phyloP scores from a whole-genome alignment of 2,113 vertebrate genomes.

The Chelonoidis abingdonii region DNA sequence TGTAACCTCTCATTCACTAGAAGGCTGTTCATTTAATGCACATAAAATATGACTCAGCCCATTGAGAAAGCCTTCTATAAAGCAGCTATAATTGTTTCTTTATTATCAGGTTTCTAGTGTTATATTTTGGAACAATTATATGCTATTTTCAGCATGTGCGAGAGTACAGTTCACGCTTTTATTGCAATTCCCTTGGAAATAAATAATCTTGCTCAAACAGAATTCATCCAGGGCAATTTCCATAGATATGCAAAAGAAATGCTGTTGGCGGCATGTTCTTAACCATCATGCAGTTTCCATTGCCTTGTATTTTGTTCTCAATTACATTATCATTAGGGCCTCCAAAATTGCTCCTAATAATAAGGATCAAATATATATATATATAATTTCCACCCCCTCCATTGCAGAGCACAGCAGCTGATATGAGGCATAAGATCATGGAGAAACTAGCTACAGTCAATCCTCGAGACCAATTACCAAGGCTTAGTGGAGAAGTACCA shows the following conservation, averaged over 20 bases:
- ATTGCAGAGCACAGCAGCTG: too few relatives aligned
- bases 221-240: neutral
- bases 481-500: too few relatives aligned
- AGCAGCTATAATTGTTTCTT: neutral
- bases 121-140: neutral
- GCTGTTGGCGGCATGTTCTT: neutral
- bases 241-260: neutral
- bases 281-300: neutral
- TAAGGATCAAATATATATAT: neutral
- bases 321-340: neutral
- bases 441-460: too few relatives aligned
- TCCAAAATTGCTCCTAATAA: neutral
- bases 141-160: neutral
- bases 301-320: neutral
- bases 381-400: neutral
- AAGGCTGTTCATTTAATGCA: neutral
- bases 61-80: neutral
- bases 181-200: neutral
- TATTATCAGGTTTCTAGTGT: neutral
- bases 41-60: neutral
- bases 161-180: neutral
- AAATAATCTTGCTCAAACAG: neutral
- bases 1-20: neutral
- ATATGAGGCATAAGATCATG: too few relatives aligned
- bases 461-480: too few relatives aligned